Evolutionary conservation across 2,113 vertebrate genomes (phyloP).

Genomic region (Ranitomeya imitator): DNA sequence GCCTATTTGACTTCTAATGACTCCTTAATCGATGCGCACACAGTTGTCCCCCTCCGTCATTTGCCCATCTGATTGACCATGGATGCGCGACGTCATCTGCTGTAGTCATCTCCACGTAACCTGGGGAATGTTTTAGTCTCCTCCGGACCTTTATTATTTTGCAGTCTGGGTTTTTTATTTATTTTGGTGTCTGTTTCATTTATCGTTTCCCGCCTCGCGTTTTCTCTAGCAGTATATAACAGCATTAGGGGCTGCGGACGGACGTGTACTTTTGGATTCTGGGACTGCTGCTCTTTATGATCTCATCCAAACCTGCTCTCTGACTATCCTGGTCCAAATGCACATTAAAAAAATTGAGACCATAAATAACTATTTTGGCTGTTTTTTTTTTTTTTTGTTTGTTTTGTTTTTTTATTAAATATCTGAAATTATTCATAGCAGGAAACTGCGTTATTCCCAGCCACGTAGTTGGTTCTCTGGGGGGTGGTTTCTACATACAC

Average conservation of each 20-base stretch:
- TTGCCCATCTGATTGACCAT: slow-evolving; percentile 22
- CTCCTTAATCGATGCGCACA: not conserved
- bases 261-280: slow-evolving; percentile 1
- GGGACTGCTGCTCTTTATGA: slow-evolving; percentile 2
- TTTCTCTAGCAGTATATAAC: slow-evolving; percentile 3
- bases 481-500: not conserved
- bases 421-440: too few relatives aligned
- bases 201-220: not conserved
- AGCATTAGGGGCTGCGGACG: not conserved
- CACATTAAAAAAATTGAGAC: slow-evolving; percentile 31
- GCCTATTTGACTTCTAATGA: not conserved
- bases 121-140: not conserved
- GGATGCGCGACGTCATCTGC: not conserved
- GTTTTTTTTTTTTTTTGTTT: not conserved
- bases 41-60: not conserved
- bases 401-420: too few relatives aligned
- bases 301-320: not conserved
- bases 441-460: too few relatives aligned
- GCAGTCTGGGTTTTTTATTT: not conserved
- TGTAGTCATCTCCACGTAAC: not conserved
- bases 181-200: not conserved
- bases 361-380: not conserved
- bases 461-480: too few relatives aligned
- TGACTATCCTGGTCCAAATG: slow-evolving; percentile 10
- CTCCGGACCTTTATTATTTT: not conserved